Evolutionary conservation across 2,113 vertebrate species (phyloP).

Genomic region (Actenoides hombroni): DNA sequence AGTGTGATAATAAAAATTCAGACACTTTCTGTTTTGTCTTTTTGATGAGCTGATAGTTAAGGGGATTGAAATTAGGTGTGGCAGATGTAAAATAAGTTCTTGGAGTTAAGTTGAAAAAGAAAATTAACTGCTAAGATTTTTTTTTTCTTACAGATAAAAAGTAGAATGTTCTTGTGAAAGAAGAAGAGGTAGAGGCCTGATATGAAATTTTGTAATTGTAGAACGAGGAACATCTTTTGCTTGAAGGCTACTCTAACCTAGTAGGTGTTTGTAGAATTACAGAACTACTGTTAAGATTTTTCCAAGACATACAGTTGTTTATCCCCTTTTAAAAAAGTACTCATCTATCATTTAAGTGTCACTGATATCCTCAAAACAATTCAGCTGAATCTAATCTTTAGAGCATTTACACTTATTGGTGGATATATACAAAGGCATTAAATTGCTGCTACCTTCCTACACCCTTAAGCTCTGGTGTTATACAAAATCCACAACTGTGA

Average conservation of each 20-base stretch:
- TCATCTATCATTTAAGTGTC: background rate
- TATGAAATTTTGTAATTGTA: background rate
- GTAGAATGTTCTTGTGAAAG: background rate
- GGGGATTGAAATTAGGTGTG: slow-evolving; percentile 9
- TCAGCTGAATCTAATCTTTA: background rate
- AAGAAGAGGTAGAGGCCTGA: background rate
- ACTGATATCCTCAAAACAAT: slow-evolving; percentile 4
- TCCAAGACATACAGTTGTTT: background rate
- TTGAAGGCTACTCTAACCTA: background rate
- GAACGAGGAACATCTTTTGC: background rate
- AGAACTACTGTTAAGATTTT: slow-evolving; percentile 4
- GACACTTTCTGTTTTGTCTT: background rate
- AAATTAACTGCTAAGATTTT: background rate
- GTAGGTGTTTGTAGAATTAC: background rate
- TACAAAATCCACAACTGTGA: background rate
- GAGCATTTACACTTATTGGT: background rate
- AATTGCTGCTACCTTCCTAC: background rate
- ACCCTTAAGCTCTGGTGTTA: background rate
- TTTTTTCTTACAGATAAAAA: background rate
- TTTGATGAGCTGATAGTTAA: background rate
- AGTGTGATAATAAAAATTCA: background rate
- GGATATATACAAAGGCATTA: background rate
- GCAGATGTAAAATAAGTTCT: background rate
- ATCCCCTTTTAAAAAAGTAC: slow-evolving; percentile 6
- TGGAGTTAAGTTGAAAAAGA: background rate